Conservation (phyloP, 2,113 vertebrate genomes). For the Corydoras sp. region DNA sequence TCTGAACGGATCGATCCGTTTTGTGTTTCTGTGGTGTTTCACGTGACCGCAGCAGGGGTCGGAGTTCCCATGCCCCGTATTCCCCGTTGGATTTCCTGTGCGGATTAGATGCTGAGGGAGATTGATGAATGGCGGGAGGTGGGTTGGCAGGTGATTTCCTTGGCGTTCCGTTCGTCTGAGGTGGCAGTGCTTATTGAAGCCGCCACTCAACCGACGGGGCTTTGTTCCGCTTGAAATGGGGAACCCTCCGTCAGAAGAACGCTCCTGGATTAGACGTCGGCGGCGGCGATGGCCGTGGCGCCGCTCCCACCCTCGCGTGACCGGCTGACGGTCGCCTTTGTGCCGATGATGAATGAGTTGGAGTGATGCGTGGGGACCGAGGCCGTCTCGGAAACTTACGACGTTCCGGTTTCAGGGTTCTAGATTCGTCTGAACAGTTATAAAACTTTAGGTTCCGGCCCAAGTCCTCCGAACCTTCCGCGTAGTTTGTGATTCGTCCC, state of each 20-base stretch:
- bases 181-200: constrained; percentile 42
- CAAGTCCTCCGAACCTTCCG: too few species aligned
- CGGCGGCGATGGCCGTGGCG: constrained; percentile 32
- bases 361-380: constrained; percentile 11
- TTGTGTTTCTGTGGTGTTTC: constrained; percentile 17
- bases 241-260: constrained; percentile 27
- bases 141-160: constrained; percentile 53
- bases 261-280: constrained; percentile 27
- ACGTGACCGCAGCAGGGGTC: constrained; percentile 16
- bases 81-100: constrained; percentile 37
- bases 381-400: background rate
- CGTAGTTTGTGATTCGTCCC: too few species aligned
- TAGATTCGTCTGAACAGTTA: too few species aligned
- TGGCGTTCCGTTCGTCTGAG: constrained; percentile 48
- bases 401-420: too few species aligned
- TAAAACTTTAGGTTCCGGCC: too few species aligned
- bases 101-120: constrained; percentile 42
- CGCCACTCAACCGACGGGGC: constrained; percentile 46
- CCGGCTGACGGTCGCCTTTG: constrained; percentile 11
- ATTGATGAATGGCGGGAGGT: constrained; percentile 55
- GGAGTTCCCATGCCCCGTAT: constrained; percentile 27
- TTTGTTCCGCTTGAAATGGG: constrained; percentile 39
- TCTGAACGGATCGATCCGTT: constrained; percentile 33
- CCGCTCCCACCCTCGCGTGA: constrained; percentile 2
- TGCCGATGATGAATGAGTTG: background rate